These are phyloP conservation scores for Hemibagrus wyckioides DNA, from an alignment of 2,113 vertebrate species.

Conservation along the genomic window DNA sequence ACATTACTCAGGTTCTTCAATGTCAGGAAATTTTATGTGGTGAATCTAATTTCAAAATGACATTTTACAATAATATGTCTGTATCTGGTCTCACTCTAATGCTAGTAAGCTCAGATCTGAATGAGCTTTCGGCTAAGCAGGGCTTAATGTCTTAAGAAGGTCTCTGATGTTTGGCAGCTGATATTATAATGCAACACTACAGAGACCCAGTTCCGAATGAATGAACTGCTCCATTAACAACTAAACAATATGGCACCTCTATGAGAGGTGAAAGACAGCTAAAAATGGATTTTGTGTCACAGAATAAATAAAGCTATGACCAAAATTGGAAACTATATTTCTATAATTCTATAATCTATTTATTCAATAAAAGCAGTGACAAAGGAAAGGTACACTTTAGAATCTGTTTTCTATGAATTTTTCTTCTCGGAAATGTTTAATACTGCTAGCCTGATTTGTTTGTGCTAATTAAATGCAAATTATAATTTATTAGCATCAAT, in stretches of 20 bases:
- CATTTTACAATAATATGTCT: background rate
- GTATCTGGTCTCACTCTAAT: conserved; percentile 22
- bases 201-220: conserved; percentile 54
- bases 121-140: conserved; percentile 55
- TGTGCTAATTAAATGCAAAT: background rate
- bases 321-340: background rate
- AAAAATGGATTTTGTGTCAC: conserved; percentile 12
- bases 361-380: background rate
- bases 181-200: conserved; percentile 59
- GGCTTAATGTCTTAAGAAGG: conserved; percentile 69
- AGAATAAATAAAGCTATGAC: conserved; percentile 8
- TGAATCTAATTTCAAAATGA: background rate
- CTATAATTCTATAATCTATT: background rate
- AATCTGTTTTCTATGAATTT: too few species aligned
- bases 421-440: background rate
- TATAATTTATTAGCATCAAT: background rate
- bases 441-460: background rate
- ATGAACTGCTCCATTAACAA: conserved; percentile 35
- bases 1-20: background rate
- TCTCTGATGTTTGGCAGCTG: conserved; percentile 65
- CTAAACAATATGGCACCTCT: conserved; percentile 51
- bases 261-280: background rate
- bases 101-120: conserved; percentile 31
- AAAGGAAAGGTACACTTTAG: background rate
- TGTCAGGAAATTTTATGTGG: background rate